Evolutionary conservation across 2,113 vertebrate genomes (phyloP).

Genomic region (Chascanopsetta lugubris): DNA sequence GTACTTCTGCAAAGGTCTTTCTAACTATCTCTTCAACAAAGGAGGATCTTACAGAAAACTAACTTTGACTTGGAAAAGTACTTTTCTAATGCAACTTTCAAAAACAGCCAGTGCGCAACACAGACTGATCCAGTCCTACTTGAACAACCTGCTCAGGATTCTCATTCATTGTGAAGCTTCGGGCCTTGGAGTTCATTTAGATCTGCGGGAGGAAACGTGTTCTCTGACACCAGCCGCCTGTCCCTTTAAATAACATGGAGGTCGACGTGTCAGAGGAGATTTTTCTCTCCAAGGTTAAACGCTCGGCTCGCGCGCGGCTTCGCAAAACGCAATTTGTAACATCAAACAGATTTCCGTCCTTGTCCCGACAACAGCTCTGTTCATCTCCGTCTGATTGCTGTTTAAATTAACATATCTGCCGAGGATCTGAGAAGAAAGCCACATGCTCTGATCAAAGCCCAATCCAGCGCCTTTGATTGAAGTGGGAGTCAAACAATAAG

Average conservation of each 20-base stretch:
- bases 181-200: not conserved
- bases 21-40: too few species aligned
- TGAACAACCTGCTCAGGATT: too few species aligned
- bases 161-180: not conserved
- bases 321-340: conserved; percentile 28
- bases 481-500: too few species aligned
- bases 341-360: conserved; percentile 52
- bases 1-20: too few species aligned
- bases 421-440: conserved; percentile 25
- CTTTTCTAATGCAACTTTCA: too few species aligned
- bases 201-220: not conserved
- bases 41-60: too few species aligned
- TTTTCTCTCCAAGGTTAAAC: conserved; percentile 15
- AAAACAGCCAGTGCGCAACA: too few species aligned
- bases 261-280: not conserved
- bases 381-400: conserved; percentile 8
- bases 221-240: not conserved
- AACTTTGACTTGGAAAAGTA: too few species aligned
- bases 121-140: too few species aligned
- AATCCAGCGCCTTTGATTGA: too few species aligned
- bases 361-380: not conserved
- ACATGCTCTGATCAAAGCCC: conserved; percentile 48
- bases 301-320: not conserved
- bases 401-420: conserved; percentile 48
- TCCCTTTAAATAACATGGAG: not conserved